Evolutionary conservation across 2,888 invertebrate genomes (phyloP).

Genomic region (Cataglyphis albicans): DNA sequence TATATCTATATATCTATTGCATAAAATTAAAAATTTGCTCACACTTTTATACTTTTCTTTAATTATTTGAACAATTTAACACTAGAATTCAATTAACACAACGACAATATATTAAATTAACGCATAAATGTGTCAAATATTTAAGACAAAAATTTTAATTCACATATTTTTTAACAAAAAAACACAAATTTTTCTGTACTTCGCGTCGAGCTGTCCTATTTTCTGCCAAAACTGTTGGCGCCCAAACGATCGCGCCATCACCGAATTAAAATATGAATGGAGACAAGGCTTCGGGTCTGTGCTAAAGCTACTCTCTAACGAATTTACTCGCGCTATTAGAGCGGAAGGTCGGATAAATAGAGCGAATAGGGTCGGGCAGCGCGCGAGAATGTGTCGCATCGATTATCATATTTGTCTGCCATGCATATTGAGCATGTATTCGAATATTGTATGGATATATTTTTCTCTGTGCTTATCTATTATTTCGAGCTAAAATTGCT

Average conservation of each 20-base stretch:
- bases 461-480: background rate
- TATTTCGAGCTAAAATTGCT: background rate
- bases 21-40: too few relatives aligned
- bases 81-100: too few relatives aligned
- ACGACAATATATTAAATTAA: too few relatives aligned
- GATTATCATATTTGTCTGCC: conserved; percentile 15
- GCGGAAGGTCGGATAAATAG: conserved; percentile 28
- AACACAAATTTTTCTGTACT: too few relatives aligned
- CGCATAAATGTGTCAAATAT: too few relatives aligned
- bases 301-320: conserved; percentile 24
- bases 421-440: background rate
- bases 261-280: conserved; percentile 22
- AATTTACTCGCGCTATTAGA: conserved; percentile 36
- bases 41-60: too few relatives aligned
- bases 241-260: background rate
- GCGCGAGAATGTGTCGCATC: background rate
- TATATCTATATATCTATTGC: too few relatives aligned
- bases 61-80: too few relatives aligned
- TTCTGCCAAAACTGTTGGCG: background rate
- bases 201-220: background rate
- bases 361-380: background rate
- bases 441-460: background rate
- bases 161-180: too few relatives aligned
- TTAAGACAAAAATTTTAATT: too few relatives aligned
- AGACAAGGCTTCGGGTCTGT: conserved; percentile 32